A percentile compares a stretch with the other conserved stretches of the same genome.
phyloP scores from a whole-genome alignment of 2,888 invertebrate genomes.

The Eupithecia subumbrata region DNA sequence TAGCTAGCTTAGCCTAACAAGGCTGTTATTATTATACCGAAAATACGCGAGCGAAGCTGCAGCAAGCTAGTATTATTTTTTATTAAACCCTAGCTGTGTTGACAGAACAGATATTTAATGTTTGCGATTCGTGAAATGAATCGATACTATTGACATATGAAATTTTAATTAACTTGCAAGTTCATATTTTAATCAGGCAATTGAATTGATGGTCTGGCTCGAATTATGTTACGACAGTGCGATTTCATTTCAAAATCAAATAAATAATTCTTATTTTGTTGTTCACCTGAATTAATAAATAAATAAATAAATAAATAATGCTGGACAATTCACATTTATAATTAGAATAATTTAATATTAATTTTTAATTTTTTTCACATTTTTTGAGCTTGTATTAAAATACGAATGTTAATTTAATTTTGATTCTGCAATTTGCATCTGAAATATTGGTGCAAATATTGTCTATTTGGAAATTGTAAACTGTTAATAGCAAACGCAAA shows the following conservation, averaged over 20 bases:
- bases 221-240: background rate
- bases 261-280: background rate
- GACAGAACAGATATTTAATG: background rate
- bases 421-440: background rate
- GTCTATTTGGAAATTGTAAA: no score
- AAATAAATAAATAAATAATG: no score
- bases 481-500: no score
- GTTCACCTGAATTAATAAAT: no score
- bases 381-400: no score
- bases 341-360: no score
- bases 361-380: no score
- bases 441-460: background rate
- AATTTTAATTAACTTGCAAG: background rate
- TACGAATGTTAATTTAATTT: background rate
- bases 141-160: background rate
- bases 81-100: background rate
- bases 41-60: no score
- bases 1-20: no score
- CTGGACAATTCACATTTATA: no score
- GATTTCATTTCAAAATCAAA: conserved; percentile 1
- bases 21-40: no score
- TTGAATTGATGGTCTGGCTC: background rate
- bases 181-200: background rate
- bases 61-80: no score
- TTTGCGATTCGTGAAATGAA: background rate